These are phyloP conservation scores for Crenichthys baileyi DNA, from an alignment of 2,797 vertebrate species.

Conservation along the genomic window DNA sequence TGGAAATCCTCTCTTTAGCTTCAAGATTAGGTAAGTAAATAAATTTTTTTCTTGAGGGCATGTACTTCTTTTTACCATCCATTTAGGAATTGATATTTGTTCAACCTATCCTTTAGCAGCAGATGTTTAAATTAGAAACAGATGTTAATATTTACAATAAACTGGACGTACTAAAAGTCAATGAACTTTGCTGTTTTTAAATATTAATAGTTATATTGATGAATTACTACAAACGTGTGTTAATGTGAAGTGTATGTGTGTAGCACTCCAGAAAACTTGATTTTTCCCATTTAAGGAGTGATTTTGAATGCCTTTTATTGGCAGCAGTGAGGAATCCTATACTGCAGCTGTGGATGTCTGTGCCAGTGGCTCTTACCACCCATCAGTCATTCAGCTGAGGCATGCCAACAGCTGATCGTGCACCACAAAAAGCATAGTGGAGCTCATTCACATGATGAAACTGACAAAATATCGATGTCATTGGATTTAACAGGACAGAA, in stretches of 20 bases:
- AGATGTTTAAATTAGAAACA: conserved; percentile 34
- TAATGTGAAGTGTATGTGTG: not conserved
- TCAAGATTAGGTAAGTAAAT: conserved; percentile 41
- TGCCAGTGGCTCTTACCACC: conserved; percentile 62
- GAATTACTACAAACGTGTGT: conserved; percentile 4
- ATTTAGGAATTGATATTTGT: conserved; percentile 43
- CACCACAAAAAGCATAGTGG: conserved; percentile 26
- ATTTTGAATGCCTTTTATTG: conserved; percentile 41
- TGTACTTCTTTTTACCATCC: conserved; percentile 31
- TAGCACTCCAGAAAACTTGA: conserved; percentile 13
- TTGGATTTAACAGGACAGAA: conserved; percentile 53
- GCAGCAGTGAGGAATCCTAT: conserved; percentile 38
- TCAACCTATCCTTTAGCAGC: conserved; percentile 24
- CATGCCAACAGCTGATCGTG: conserved; percentile 66
- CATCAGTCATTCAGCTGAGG: conserved; percentile 63
- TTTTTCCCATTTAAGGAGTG: conserved; percentile 37
- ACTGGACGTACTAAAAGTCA: not conserved
- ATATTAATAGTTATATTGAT: conserved; percentile 5
- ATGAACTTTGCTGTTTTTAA: not conserved
- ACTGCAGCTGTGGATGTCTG: conserved; percentile 57
- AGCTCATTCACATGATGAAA: conserved; percentile 24
- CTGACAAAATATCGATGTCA: conserved; percentile 63
- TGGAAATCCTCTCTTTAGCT: conserved; percentile 38
- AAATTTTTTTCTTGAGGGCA: conserved; percentile 39
- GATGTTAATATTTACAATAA: conserved; percentile 20